Evolutionary conservation across 2,888 invertebrate genomes (phyloP).

Genomic region (Synanthedon andrenaeformis): DNA sequence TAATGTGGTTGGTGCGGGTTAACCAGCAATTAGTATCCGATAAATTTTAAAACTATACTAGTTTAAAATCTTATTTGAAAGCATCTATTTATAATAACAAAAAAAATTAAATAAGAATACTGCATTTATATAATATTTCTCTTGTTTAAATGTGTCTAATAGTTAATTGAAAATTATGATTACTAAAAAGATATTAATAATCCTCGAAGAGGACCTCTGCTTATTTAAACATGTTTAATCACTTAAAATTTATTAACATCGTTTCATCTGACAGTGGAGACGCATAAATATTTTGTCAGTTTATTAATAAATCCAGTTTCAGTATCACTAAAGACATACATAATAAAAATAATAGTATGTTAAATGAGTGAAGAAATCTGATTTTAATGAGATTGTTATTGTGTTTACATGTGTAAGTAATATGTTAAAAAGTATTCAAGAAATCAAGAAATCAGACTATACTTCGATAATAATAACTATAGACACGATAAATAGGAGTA

Average conservation of each 20-base stretch:
- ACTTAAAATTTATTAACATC: constrained; percentile 41
- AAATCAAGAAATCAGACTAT: background rate
- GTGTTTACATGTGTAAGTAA: background rate
- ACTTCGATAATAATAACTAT: too few relatives aligned
- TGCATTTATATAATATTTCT: too few relatives aligned
- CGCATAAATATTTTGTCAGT: constrained; percentile 54
- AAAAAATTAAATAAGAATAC: too few relatives aligned
- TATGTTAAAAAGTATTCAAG: background rate
- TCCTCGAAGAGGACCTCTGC: background rate
- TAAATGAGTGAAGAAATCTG: background rate
- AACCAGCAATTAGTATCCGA: constrained; percentile 11
- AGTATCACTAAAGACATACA: constrained; percentile 34
- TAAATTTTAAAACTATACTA: constrained; percentile 2
- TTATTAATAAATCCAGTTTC: constrained; percentile 43
- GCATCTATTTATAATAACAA: background rate
- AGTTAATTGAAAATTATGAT: too few relatives aligned
- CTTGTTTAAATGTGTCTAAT: too few relatives aligned
- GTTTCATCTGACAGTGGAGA: constrained; percentile 37
- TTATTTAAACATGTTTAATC: constrained; percentile 8
- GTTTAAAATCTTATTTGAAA: constrained; percentile 4
- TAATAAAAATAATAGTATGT: constrained; percentile 6
- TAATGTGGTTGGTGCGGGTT: constrained; percentile 42
- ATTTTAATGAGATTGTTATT: background rate
- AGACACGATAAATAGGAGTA: too few relatives aligned
- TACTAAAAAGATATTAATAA: too few relatives aligned